Percentiles rank a stretch among this genome's conserved stretches.
Evolutionary conservation across 2,113 vertebrate genomes (phyloP).

Genomic region (Tetraodon nigroviridis): DNA sequence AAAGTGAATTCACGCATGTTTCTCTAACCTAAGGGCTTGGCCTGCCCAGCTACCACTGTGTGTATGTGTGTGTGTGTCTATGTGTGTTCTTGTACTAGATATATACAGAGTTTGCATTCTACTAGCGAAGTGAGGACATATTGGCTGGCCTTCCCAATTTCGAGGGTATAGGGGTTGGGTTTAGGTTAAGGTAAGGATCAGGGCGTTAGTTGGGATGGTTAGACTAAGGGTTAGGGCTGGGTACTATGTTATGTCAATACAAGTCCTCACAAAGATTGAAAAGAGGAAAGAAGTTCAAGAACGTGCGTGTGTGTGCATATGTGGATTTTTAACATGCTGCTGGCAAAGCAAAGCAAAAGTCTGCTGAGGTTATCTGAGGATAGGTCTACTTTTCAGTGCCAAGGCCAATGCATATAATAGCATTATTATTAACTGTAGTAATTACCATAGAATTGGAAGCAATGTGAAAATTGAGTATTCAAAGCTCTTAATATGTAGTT

Average conservation of each 20-base stretch:
- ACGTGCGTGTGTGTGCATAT: constrained; percentile 58
- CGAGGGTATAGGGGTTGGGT: too few relatives aligned
- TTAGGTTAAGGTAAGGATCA: too few relatives aligned
- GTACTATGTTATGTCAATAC: too few relatives aligned
- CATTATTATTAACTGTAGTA: constrained; percentile 87
- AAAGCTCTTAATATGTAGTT: constrained; percentile 61
- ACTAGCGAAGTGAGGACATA: too few relatives aligned
- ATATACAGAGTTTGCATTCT: too few relatives aligned
- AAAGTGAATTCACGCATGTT: constrained; percentile 78
- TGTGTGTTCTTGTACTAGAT: too few relatives aligned
- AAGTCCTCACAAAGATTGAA: too few relatives aligned
- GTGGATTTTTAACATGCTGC: constrained; percentile 79
- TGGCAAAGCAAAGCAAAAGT: constrained; percentile 88
- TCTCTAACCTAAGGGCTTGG: constrained; percentile 72
- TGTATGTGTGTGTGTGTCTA: constrained; percentile 72
- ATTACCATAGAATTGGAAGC: constrained; percentile 55
- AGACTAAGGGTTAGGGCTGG: too few relatives aligned
- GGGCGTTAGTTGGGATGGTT: too few relatives aligned
- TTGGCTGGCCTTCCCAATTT: too few relatives aligned
- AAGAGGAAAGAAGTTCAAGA: too few relatives aligned
- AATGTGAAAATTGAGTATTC: constrained; percentile 59
- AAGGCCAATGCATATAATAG: constrained; percentile 75
- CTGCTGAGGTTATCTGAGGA: constrained; percentile 95
- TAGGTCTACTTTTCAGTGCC: constrained; percentile 88
- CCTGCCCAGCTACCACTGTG: constrained; percentile 66